phyloP scores from a whole-genome alignment of 2,888 invertebrate genomes.

The Yponomeuta malinellus region DNA sequence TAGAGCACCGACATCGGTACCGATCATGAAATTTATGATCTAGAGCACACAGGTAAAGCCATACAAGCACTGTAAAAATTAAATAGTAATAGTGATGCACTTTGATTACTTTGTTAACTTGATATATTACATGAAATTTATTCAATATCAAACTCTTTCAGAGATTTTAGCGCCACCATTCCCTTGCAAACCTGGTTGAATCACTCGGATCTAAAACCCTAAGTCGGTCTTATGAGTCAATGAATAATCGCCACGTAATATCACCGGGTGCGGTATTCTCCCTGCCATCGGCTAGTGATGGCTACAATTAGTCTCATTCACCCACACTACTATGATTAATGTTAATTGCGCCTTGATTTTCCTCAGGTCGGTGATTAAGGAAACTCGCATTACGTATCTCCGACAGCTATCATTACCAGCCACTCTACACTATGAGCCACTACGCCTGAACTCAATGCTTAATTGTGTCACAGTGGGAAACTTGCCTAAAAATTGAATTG shows the following conservation, averaged over 20 bases:
- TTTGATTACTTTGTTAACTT: no score
- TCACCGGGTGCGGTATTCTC: background rate
- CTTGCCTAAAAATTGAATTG: no score
- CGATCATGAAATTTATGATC: no score
- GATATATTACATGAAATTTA: no score
- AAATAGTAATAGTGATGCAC: no score
- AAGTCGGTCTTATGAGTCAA: background rate
- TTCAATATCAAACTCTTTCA: no score
- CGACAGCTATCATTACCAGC: constrained; percentile 47
- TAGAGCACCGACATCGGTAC: no score
- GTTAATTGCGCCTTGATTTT: constrained; percentile 65
- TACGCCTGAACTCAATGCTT: no score
- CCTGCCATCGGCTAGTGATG: constrained; percentile 37
- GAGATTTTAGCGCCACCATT: background rate
- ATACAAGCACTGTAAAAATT: no score
- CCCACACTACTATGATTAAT: constrained; percentile 64
- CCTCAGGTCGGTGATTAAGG: constrained; percentile 55
- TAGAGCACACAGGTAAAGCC: no score
- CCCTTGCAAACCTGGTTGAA: background rate
- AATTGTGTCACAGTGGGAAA: no score
- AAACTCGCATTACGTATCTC: constrained; percentile 49
- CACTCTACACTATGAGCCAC: background rate
- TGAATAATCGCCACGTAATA: background rate
- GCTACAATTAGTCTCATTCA: constrained; percentile 51
- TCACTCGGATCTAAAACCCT: background rate